Evolutionary conservation across 2,797 vertebrate genomes (phyloP).

Genomic region (Eulemur mongoz): DNA sequence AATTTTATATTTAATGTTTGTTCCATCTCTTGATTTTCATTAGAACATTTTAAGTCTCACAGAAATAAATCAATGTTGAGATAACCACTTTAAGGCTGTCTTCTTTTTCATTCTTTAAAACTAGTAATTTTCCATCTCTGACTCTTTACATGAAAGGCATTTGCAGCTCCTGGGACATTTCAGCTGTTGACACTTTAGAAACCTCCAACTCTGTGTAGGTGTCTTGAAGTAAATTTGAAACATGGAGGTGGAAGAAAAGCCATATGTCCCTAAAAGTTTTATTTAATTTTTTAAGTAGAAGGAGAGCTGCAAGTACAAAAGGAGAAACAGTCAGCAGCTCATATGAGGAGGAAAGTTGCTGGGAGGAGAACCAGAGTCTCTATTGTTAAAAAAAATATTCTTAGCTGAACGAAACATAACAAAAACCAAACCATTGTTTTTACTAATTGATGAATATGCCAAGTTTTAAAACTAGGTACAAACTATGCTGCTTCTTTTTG

Average conservation of each 20-base stretch:
- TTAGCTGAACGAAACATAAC: not conserved
- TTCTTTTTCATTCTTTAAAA: conserved; percentile 31
- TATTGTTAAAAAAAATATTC: not conserved
- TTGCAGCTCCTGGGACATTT: conserved; percentile 68
- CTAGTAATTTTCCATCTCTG: conserved; percentile 73
- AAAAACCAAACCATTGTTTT: not conserved
- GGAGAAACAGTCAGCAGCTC: not conserved
- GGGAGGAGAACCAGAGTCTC: not conserved
- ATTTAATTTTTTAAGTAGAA: conserved; percentile 60
- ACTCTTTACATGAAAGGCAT: conserved; percentile 53
- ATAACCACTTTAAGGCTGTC: not conserved
- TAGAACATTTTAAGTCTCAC: not conserved
- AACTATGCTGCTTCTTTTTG: not conserved
- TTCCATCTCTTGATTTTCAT: not conserved
- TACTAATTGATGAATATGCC: not conserved
- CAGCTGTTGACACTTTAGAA: conserved; percentile 74
- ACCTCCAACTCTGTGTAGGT: conserved; percentile 78
- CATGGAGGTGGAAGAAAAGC: conserved; percentile 77
- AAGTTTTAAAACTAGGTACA: not conserved
- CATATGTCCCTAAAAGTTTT: conserved; percentile 74
- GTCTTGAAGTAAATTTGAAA: conserved; percentile 77
- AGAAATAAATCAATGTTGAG: not conserved
- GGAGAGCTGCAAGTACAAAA: not conserved
- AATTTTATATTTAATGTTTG: not conserved
- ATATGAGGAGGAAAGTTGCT: not conserved